Evolutionary conservation across 2,888 invertebrate genomes (phyloP), one percentile per base, ranked within the genome.

Genomic region (Clivina fossor): DNA sequence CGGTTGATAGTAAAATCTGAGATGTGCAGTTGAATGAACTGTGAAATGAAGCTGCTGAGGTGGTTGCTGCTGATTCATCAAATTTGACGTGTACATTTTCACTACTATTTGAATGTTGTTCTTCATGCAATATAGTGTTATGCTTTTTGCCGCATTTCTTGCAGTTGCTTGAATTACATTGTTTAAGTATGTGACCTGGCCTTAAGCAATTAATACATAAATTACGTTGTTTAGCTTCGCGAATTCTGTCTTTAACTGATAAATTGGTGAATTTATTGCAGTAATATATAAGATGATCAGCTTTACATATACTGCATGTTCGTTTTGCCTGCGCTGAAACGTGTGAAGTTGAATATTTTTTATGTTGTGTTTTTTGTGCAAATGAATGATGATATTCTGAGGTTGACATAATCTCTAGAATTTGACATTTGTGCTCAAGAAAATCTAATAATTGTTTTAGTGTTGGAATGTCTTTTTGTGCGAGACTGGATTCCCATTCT

Each of bases 401-500:
- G 33, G 15, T 15, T 33, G 3, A n/a, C 4, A n/a, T n/a, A 30
- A 11, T 35, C 47, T 62, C 60, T 19, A 62, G 24, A 16, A 58
- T 50, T 18, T 59, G 47, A 19, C 63, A 64, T 19, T 58, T 41
- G 9, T 58, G 51, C 1, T 38, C 11, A n/a, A 64, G 3, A 26
- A 65, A 65, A 4, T 58, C 49, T 1, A 53, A 35, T 2, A 65
- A 56, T 19, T 35, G 13, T 43, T 59, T 47, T 4, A 58, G 32
- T 9, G 24, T 43, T 22, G 58, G 61, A 37, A 54, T 26, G n/a
- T 43, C 11, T 22, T 53, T 13, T 19, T 40, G 18, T 4, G 8
- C 16, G 19, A 59, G 11, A 2, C 57, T 35, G 0, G 9, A 13
- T 22, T 65, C 64, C 62, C 62, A 67, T 26, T 62, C 62, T 30